Percentiles rank a stretch among this genome's conserved stretches.
These are phyloP conservation scores for Chiloscyllium punctatum DNA, from an alignment of 2,797 vertebrate species.

Conservation along the genomic window DNA sequence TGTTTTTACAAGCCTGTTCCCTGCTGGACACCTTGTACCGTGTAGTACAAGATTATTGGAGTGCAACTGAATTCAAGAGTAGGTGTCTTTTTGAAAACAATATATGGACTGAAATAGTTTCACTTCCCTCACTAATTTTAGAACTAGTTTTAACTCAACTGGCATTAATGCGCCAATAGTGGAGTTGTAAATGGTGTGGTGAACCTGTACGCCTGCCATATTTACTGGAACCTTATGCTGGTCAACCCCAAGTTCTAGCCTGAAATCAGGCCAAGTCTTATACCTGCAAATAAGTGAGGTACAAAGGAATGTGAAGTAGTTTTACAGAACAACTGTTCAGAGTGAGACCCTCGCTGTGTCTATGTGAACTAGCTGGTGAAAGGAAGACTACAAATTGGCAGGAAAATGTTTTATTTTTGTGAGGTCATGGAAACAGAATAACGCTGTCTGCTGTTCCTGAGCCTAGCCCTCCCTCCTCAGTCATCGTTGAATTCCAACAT, in stretches of 20 bases:
- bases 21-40: background rate
- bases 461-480: background rate
- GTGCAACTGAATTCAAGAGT: background rate
- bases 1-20: background rate
- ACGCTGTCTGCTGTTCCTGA: background rate
- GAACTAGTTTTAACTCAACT: background rate
- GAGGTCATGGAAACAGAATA: background rate
- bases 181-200: background rate
- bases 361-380: background rate
- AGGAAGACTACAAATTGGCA: background rate
- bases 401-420: background rate
- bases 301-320: background rate
- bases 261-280: background rate
- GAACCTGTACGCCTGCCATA: background rate
- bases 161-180: background rate
- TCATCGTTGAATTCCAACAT: background rate
- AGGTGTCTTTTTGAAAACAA: background rate
- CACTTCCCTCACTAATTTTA: background rate
- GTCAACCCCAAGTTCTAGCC: background rate
- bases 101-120: background rate
- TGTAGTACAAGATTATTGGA: background rate
- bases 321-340: background rate
- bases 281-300: background rate
- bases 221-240: background rate
- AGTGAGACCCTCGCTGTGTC: background rate